These are phyloP conservation scores for Melinopterus prodromus DNA, from an alignment of 2,888 invertebrate genomes.

Conservation along the genomic window DNA sequence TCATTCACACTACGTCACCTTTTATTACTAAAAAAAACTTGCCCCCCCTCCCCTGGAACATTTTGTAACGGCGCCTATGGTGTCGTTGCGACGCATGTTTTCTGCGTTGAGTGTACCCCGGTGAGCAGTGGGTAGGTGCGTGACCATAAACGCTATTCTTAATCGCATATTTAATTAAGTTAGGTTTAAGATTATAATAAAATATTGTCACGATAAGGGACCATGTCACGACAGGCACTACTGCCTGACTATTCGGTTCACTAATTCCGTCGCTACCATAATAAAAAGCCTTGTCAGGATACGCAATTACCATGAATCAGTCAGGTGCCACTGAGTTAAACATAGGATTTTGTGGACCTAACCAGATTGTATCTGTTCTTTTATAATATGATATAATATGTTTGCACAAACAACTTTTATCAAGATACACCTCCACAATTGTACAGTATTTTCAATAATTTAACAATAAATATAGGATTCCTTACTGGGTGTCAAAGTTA, in stretches of 20 bases:
- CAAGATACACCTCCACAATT: too few species aligned
- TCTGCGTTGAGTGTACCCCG: not conserved
- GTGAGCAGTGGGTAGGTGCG: conserved; percentile 39
- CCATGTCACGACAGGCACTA: conserved; percentile 49
- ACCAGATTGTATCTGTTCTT: too few species aligned
- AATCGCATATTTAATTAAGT: conserved; percentile 59
- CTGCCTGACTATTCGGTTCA: not conserved
- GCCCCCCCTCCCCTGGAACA: too few species aligned
- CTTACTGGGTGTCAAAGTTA: too few species aligned
- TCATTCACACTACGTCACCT: too few species aligned
- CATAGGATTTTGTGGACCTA: too few species aligned
- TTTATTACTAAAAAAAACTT: too few species aligned
- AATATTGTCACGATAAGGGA: conserved; percentile 56
- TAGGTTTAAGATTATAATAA: conserved; percentile 59
- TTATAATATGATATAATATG: too few species aligned
- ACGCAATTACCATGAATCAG: not conserved
- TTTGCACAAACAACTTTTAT: too few species aligned
- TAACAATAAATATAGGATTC: too few species aligned
- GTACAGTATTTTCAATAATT: too few species aligned
- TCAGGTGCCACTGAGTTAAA: not conserved
- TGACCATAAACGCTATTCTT: conserved; percentile 49
- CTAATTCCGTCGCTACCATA: not conserved
- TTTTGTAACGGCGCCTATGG: too few species aligned
- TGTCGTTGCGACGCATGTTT: not conserved
- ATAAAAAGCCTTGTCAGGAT: not conserved